phyloP scores from a whole-genome alignment of 2,888 invertebrate species.

The Tiphia femorata region DNA sequence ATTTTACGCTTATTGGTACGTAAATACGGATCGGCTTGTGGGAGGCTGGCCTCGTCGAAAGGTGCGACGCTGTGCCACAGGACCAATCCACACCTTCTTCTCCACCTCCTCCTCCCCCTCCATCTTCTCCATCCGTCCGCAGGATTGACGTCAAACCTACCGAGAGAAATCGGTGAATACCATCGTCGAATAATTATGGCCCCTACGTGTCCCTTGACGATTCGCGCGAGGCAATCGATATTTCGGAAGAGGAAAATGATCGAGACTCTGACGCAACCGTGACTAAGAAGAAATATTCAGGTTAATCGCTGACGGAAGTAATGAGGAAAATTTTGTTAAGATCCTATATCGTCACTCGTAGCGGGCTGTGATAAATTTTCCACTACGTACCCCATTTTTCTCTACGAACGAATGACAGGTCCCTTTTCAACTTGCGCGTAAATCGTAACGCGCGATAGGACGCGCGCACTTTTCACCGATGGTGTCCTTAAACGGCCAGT shows the following conservation, averaged over 20 bases:
- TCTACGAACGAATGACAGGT: too few relatives aligned
- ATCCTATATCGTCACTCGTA: too few relatives aligned
- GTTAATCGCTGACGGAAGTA: neutral
- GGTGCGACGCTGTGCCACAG: too few relatives aligned
- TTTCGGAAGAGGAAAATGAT: neutral
- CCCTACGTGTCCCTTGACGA: neutral
- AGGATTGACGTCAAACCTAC: slow-evolving; percentile 25
- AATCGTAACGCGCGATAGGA: neutral
- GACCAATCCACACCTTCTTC: neutral
- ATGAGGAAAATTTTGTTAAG: too few relatives aligned
- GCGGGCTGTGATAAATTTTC: too few relatives aligned
- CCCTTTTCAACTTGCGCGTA: too few relatives aligned
- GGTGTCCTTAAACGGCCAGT: neutral
- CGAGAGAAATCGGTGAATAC: slow-evolving; percentile 10
- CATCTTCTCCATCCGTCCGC: neutral
- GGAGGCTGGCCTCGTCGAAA: slow-evolving; percentile 9
- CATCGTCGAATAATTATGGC: too few relatives aligned
- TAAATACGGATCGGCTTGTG: slow-evolving; percentile 55
- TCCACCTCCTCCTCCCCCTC: neutral
- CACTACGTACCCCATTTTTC: too few relatives aligned
- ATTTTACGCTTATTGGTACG: slow-evolving; percentile 67
- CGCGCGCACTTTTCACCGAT: neutral
- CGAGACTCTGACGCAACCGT: neutral
- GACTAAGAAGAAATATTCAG: neutral
- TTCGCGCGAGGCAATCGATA: neutral